Conservation (phyloP, 2,113 vertebrate genomes). For the Clarias batrachus region DNA sequence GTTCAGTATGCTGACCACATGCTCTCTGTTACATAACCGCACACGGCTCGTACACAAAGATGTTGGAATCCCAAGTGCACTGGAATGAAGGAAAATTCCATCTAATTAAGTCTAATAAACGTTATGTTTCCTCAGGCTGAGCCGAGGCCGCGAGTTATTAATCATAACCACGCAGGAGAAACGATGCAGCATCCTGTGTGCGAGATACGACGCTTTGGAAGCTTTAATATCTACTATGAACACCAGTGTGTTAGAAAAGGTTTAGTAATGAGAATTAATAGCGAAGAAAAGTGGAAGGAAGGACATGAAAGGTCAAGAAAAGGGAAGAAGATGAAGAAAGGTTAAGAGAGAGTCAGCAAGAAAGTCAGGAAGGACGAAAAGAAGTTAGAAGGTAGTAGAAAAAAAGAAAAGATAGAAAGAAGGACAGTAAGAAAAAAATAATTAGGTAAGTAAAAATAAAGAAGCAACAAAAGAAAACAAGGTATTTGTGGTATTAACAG, state of each 20-base stretch:
- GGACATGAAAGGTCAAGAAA: neutral
- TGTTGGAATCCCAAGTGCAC: neutral
- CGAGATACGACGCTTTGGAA: neutral
- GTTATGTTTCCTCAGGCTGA: neutral
- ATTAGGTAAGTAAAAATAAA: too few relatives aligned
- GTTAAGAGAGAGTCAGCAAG: neutral
- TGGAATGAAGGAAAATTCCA: neutral
- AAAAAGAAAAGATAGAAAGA: neutral
- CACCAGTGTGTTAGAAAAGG: neutral
- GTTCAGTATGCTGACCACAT: slow-evolving; percentile 50
- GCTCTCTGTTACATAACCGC: slow-evolving; percentile 49
- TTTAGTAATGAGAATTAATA: neutral
- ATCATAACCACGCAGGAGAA: neutral
- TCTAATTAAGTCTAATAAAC: neutral
- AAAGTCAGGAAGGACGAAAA: neutral
- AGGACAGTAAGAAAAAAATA: neutral
- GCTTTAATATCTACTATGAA: neutral
- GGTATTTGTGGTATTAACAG: too few relatives aligned
- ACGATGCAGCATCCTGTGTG: neutral
- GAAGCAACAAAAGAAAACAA: too few relatives aligned
- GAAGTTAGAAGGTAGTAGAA: too few relatives aligned
- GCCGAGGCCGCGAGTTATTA: too few relatives aligned
- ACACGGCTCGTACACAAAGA: slow-evolving; percentile 33
- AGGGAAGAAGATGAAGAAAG: neutral
- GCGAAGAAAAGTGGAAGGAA: neutral